These are phyloP conservation scores for Harpalus rubripes DNA, from an alignment of 2,888 invertebrate genomes.

Conservation along the genomic window DNA sequence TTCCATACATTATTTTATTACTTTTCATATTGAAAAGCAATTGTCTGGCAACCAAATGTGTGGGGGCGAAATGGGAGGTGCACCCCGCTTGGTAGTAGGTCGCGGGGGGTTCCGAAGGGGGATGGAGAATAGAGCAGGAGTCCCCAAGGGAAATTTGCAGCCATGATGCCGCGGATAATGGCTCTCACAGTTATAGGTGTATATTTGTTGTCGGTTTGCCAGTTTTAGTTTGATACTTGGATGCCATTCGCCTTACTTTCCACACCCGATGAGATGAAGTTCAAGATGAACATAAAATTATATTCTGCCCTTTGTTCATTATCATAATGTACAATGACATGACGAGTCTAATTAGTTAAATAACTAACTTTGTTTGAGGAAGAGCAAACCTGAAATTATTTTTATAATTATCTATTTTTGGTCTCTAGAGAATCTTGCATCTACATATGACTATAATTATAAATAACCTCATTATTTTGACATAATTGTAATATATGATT, in stretches of 20 bases:
- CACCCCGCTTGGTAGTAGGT: background rate
- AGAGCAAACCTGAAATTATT: background rate
- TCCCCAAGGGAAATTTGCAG: constrained; percentile 76
- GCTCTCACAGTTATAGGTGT: constrained; percentile 75
- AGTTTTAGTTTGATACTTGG: constrained; percentile 66
- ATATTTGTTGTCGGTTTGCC: constrained; percentile 72
- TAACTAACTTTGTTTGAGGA: background rate
- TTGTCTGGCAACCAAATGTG: background rate
- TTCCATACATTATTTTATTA: no score
- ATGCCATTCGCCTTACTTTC: constrained; percentile 8
- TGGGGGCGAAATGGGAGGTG: background rate
- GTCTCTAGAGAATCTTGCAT: background rate
- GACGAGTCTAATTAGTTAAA: background rate
- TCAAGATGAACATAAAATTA: no score
- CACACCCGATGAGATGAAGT: background rate
- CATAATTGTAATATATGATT: background rate
- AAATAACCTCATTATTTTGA: background rate
- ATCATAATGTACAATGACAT: background rate
- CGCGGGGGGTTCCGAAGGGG: background rate
- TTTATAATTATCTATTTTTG: background rate
- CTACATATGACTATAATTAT: background rate
- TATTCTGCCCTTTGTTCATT: background rate
- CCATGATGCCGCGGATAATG: constrained; percentile 75
- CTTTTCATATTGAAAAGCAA: background rate
- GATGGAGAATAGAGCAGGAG: constrained; percentile 17